Evolutionary conservation across 2,888 invertebrate genomes (phyloP), one percentile per base, ranked within the genome.

Genomic region (Aleiodes alternator): DNA sequence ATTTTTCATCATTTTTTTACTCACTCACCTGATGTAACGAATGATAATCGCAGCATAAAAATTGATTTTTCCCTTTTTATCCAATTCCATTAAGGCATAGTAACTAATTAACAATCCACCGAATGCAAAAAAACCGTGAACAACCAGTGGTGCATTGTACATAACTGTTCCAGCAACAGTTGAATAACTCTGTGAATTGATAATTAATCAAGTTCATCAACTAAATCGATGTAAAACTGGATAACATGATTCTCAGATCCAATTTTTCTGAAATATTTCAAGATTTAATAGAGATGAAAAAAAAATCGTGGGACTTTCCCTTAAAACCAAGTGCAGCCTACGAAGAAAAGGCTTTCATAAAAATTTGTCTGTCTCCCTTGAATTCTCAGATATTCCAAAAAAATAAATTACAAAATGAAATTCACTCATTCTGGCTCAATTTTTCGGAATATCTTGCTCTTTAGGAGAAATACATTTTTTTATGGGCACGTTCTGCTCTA

Each of bases 81-180:
- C 83, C 14, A 85, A 82, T 48, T 83, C 80, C n/a, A 73, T 57
- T n/a, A 87, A 72, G 38, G 86, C 50, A 12, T 79, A 75, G 71
- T 86, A 85, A 34, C 82, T 76, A 4, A 84, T 78, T 5, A 87
- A 43, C 38, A 95, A 94, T 6, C 94, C 95, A 83, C 95, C 93
- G 50, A 95, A 88, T 82, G 94, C 90, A 75, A 95, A 89, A 85
- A 95, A 95, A 0, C 94, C 93, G 82, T 95, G 95, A n/a, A 95
- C 95, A 11, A 95, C 90, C 5, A 95, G 88, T 1, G 94, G 91
- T 0, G 72, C 75, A 79, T 93, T 94, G 88, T 94, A 95, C 61
- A 93, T 84, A 85, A 94, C 92, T 73, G 94, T 91, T 0, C 92
- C 92, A 84, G 94, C 93, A 76, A 91, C 90, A 23, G 93, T 90